A percentile compares a stretch with the other conserved stretches of the same genome.
Evolutionary conservation across 37 sponge, comb jelly and placozoan genomes (phyloP).

Genomic region (Mnemiopsis leidyi): DNA sequence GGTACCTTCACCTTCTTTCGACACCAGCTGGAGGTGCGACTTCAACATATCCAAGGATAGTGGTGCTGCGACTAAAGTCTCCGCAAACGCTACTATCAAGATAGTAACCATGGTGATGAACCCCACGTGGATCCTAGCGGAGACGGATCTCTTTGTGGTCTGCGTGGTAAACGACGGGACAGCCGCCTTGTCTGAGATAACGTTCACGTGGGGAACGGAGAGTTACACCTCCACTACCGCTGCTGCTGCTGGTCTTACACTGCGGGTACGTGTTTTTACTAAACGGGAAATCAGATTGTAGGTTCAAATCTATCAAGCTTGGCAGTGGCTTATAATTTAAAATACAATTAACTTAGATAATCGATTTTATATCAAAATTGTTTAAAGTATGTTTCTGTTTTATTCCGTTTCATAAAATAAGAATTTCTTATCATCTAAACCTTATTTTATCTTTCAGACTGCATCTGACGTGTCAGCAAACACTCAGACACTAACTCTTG

Average conservation of each 20-base stretch:
- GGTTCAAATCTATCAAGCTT: too few species aligned
- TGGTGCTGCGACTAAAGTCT: background rate
- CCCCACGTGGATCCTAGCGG: background rate
- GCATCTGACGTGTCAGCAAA: background rate
- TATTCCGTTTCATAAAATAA: too few species aligned
- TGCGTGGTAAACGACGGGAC: background rate
- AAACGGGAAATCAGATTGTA: too few species aligned
- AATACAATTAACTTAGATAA: too few species aligned
- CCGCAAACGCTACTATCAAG: background rate
- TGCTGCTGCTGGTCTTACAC: background rate
- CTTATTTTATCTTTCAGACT: too few species aligned
- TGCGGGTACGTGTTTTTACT: too few species aligned
- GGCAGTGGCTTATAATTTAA: too few species aligned
- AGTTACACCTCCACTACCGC: background rate
- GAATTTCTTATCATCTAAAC: too few species aligned
- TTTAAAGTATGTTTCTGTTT: too few species aligned
- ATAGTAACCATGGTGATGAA: background rate
- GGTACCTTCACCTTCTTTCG: background rate
- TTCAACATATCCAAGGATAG: background rate
- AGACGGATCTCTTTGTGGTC: background rate
- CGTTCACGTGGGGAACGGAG: background rate
- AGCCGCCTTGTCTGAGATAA: background rate
- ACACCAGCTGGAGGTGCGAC: background rate
- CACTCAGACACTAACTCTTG: background rate
- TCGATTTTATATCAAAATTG: too few species aligned